phyloP scores from a whole-genome alignment of 2,888 invertebrate species.

The Sesia apiformis region DNA sequence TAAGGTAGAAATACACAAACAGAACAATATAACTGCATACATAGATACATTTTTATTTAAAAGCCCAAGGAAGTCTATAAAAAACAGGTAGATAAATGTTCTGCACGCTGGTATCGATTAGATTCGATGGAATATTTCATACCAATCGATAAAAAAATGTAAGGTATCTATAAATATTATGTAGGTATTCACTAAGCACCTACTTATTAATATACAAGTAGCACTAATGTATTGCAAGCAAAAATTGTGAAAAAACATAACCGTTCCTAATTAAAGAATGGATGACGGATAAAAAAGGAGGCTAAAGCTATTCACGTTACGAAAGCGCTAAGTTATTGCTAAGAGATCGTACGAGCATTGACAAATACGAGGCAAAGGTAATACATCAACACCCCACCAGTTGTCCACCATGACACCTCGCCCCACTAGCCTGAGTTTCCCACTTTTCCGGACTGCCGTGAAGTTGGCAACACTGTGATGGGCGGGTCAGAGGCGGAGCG shows the following conservation, averaged over 20 bases:
- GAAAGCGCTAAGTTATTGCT: background rate
- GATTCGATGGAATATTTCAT: too few species aligned
- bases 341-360: background rate
- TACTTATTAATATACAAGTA: background rate
- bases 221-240: background rate
- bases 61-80: too few species aligned
- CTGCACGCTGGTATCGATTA: too few species aligned
- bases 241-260: background rate
- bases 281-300: background rate
- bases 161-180: background rate
- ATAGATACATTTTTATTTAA: too few species aligned
- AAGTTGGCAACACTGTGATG: conserved; percentile 47
- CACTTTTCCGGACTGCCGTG: conserved; percentile 54
- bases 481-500: conserved; percentile 52
- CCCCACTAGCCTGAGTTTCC: conserved; percentile 44
- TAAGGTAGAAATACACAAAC: too few species aligned
- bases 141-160: too few species aligned
- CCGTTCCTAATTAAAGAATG: background rate
- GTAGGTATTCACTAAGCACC: background rate
- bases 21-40: too few species aligned
- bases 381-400: conserved; percentile 6
- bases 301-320: background rate
- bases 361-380: background rate
- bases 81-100: too few species aligned
- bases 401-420: conserved; percentile 21